Base-by-base conservation (phyloP, 2,113 vertebrate genomes). In the Ondatra zibethicus region DNA sequence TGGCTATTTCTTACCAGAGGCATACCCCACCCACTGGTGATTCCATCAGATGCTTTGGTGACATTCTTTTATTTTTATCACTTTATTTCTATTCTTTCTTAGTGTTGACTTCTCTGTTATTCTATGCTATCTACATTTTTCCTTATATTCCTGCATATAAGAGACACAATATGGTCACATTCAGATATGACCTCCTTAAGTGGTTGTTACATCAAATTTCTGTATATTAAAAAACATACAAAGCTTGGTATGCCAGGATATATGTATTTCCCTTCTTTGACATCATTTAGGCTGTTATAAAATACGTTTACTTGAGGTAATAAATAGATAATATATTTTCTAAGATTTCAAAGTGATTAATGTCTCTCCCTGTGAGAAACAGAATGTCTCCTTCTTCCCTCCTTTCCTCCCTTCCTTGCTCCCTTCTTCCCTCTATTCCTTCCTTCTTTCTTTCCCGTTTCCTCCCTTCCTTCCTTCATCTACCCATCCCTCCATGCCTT, bases 161-260 rank as follows among this genome's bases (percentile, higher is more conserved):
- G 5, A 27, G 36, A 61, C 39, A 39, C n/a, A 84, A 14, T 84
- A 29, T 42, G n/a, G 0, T 14, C 45, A 87, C 1, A 42, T 16
- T 72, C 4, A 25, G 7, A 17, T 39, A 2, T 95, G 39, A 50
- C 12, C 27, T 88, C 65, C 16, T 13, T 65, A 47, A 72, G 25
- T 82, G 12, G 11, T 90, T 88, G 29, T 39, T 27, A 23, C 21
- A 75, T 8, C 1, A 42, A 25, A 21, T 77, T 70, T 47, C 6
- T n/a, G 17, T 77, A 10, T 1, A 29, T 25, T 81, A 72, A 5
- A 5, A 39, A 2, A 66, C 29, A 42, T 0, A 47, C 12, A 17
- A 78, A 66, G 0, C 14, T n/a, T 25, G 39, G 39, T 0, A 1
- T 2, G 1, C 1, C n/a, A 36, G n/a, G 5, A 61, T 19, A 52